A percentile compares a stretch with the other conserved stretches of the same genome.
Conservation (phyloP, 2,888 invertebrate species). For the Euplagia quadripunctaria region DNA sequence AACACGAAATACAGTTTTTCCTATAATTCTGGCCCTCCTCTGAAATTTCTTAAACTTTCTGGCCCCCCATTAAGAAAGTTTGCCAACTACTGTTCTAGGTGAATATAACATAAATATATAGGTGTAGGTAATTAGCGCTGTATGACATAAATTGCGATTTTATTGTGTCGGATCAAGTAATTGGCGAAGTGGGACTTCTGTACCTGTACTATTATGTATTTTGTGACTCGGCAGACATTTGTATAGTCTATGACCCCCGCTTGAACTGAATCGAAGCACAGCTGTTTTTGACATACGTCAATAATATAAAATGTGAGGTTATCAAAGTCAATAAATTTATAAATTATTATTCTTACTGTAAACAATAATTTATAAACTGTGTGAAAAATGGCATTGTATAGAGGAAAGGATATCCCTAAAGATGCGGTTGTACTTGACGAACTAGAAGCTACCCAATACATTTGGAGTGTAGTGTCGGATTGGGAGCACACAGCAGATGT, state of each 20-base stretch:
- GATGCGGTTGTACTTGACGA: conserved; percentile 88
- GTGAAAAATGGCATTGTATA: conserved; percentile 86
- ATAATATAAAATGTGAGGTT: not conserved
- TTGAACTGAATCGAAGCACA: not conserved
- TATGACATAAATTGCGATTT: no score
- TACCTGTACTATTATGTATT: no score
- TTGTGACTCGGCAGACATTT: not conserved
- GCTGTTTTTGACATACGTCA: conserved; percentile 2
- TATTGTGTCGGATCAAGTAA: no score
- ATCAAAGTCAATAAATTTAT: not conserved
- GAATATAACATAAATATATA: no score
- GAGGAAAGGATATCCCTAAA: conserved; percentile 84
- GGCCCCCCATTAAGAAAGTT: no score
- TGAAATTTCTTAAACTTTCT: no score
- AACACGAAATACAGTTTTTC: no score
- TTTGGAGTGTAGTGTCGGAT: conserved; percentile 85
- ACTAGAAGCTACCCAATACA: conserved; percentile 87
- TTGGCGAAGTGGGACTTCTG: no score
- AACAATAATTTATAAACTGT: not conserved
- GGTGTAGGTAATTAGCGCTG: no score
- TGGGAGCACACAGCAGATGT: conserved; percentile 89
- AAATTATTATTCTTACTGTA: not conserved
- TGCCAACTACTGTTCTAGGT: no score
- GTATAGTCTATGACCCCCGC: not conserved
- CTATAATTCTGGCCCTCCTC: no score